Evolutionary conservation across 2,113 vertebrate genomes (phyloP), one percentile per base, ranked within the genome.

Genomic region (Ailurus styani): DNA sequence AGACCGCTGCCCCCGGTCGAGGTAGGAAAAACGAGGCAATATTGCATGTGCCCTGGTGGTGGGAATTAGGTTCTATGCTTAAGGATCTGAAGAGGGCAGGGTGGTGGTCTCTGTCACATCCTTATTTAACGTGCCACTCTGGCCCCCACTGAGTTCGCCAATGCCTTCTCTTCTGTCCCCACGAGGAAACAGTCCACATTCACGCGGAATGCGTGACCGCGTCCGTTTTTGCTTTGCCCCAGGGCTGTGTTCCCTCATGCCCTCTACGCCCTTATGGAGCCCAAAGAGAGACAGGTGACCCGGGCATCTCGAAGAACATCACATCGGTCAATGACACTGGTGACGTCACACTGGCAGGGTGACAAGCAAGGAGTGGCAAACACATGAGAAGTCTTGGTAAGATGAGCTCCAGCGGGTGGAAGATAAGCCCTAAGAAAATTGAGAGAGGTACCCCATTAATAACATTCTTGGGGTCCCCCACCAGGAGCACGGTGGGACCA

Each of bases 11-110:
- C 47, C 47, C 15, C 15, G 42, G 17, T 60, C 47, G 75, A 37
- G 57, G 37, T 0, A n/a, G 47, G 34, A 45, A 54, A 15, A 4
- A 0, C 9, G 20, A 75, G 1, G 0, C 42, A 62, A 3, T 20
- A 20, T 14, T 31, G 25, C 45, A 34, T 47, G 14, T 15, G 6
- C 5, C 25, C 34, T 3, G 54, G 42, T 6, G 42, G 34, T 55
- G 70, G 79, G 68, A 29, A 25, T 64, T n/a, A 42, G 23, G 20
- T 25, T 34, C 55, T 34, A 6, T 0, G 31, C 7, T 29, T 2
- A 14, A 14, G 27, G 50, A 72, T 23, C 25, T 75, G 42, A 40
- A 72, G 42, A 12, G 3, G 1, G 0, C 17, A 4, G 40, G 64
- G 42, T 21, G 5, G 40, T 7, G 40, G 10, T 3, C 40, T 83